Percentiles rank a stretch among this genome's conserved stretches.
These are phyloP conservation scores for Vanessa cardui DNA, from an alignment of 2,888 invertebrate species.

Conservation along the genomic window DNA sequence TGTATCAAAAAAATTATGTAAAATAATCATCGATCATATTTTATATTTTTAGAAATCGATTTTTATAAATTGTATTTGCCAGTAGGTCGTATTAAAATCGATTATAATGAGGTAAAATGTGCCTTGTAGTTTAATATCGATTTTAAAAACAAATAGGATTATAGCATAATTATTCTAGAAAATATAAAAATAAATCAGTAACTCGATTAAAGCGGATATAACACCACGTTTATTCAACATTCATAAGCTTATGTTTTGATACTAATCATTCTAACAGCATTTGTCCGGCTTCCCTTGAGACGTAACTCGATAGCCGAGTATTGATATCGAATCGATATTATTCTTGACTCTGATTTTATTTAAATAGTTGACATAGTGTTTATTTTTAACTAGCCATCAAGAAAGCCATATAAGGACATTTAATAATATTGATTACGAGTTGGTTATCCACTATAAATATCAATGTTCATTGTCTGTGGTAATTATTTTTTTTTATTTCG, in stretches of 20 bases:
- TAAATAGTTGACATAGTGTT: neutral
- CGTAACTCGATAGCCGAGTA: conserved; percentile 55
- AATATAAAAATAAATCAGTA: conserved; percentile 21
- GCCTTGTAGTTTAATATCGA: neutral
- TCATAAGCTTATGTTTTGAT: conserved; percentile 45
- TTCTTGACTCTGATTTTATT: conserved; percentile 34
- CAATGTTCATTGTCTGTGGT: too few species aligned
- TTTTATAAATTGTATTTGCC: too few species aligned
- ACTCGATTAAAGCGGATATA: conserved; percentile 22
- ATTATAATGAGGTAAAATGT: too few species aligned
- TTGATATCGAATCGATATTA: conserved; percentile 43
- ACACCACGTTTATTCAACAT: conserved; percentile 11
- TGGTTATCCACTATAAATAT: too few species aligned
- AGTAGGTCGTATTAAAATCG: too few species aligned
- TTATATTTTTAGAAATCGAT: too few species aligned
- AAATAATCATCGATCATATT: too few species aligned
- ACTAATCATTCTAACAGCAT: conserved; percentile 58
- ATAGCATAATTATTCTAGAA: conserved; percentile 3
- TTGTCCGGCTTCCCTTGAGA: conserved; percentile 64
- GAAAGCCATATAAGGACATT: too few species aligned
- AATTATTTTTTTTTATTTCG: too few species aligned
- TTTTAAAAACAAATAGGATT: neutral
- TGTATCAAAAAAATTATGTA: too few species aligned
- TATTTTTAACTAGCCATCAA: too few species aligned
- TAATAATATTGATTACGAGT: too few species aligned